Base-by-base conservation (phyloP, 2,888 invertebrate genomes). In the Crepidodera aurea region DNA sequence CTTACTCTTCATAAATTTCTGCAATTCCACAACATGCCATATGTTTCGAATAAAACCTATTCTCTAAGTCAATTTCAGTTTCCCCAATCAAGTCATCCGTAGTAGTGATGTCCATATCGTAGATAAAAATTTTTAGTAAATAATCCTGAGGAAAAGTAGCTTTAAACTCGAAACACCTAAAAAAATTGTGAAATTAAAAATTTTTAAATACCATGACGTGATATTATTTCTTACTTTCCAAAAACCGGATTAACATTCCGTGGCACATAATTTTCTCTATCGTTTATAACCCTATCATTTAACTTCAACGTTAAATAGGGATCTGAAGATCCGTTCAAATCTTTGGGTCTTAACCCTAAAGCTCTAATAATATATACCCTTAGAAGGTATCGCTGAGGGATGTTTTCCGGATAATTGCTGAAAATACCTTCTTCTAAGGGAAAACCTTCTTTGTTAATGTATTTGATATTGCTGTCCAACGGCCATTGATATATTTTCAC, bases 11-110 rank as follows among this genome's bases (percentile, higher is more conserved):
- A 74, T 91, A 96, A 73, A 86, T 85, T 39, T 83, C 82, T 0
- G 92, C 79, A 10, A 96, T 78, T 0, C 96, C 96, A 71, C 94
- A 91, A 1, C 85, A 85, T 0, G 91, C 94, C 61, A 92, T 84
- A 76, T 94, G 93, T 67, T 86, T 86, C 13, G 90, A 88, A 76
- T 91, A 93, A 77, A 90, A 90, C 62, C 96, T 86, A 79, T 94
- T 92, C 82, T 96, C 96, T 46, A 96, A 81, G 79, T 96, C 96
- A 64, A 96, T 89, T 63, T 82, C 83, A 0, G 95, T 96, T 71
- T 88, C 89, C 0, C 96, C 96, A 71, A 96, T 93, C 6, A 94
- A 79, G 74, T 93, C 92, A 75, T 95, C 92, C 1, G 83, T 78
- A 1, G 86, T 84, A 1, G 85, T 79, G 1, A 84, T 75, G 73